Base-by-base conservation (phyloP, 2,797 vertebrate genomes). In the Gephyroberyx darwinii region DNA sequence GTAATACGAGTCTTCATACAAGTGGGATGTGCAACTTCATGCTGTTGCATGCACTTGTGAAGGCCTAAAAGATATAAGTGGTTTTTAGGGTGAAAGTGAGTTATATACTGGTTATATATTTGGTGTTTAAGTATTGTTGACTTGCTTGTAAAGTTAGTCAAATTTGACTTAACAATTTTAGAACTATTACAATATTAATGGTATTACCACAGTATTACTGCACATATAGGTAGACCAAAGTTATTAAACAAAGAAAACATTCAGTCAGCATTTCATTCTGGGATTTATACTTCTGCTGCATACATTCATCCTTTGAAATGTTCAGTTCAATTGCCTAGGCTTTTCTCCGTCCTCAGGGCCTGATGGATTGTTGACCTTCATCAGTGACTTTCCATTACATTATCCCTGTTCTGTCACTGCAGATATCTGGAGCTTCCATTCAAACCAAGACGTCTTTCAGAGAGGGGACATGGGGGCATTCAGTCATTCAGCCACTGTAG, bases 311-410 rank as follows among this genome's bases (percentile, higher is more conserved):
- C 82, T 83, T 73, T 77, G 71, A 83, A 84, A 83, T 54, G 76
- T 69, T 66, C 71, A 45, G 2, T 72, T 78, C 54, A 71, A 52
- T 67, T 48, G 55, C 57, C 53, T 7, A 7, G 26, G 30, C 31
- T 62, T 75, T 77, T 63, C 47, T 65, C 72, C 66, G 35, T 81
- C 75, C 72, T 78, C 58, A 5, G 56, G 56, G 58, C 60, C 64
- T 82, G 77, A 85, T 82, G 75, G 77, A 88, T 86, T 81, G 69
- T 65, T 90, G 82, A 90, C 88, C 84, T 91, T 90, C 86, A 84
- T 80, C 80, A 55, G 64, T 80, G 86, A 85, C 86, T 86, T 81
- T 81, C 45, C 41, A 53, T 51, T 79, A 52, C 55, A 50, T 69
- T 74, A 56, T 39, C 53, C 20, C 51, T 53, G 59, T 62, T 37